Percentiles rank a stretch among this genome's conserved stretches.
Conservation (phyloP, 2,797 vertebrate genomes). For the Propithecus deckenii region DNA sequence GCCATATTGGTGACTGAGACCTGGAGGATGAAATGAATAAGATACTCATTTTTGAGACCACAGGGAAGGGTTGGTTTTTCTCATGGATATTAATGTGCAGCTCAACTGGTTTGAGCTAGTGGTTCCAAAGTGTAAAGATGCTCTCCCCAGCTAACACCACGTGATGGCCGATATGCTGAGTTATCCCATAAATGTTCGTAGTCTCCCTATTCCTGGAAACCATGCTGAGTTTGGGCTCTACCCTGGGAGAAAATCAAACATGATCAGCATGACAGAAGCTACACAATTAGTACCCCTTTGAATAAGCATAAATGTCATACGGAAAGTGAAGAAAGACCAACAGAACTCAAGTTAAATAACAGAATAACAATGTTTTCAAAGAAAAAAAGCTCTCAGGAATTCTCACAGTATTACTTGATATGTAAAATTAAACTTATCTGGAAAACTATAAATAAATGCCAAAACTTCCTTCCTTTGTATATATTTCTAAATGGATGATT, state of each 20-base stretch:
- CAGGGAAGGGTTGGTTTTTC: background rate
- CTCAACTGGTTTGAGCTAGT: background rate
- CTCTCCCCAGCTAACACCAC: background rate
- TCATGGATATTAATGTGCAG: background rate
- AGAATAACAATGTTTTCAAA: background rate
- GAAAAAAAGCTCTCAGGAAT: background rate
- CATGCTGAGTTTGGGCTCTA: background rate
- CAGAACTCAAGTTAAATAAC: background rate
- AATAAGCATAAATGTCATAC: background rate
- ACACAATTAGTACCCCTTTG: background rate
- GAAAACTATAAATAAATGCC: background rate
- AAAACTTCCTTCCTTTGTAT: conserved; percentile 25
- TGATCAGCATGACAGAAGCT: background rate
- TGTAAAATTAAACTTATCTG: background rate
- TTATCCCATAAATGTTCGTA: background rate
- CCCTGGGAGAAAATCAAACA: background rate
- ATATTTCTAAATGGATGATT: conserved; percentile 19
- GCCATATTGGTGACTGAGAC: background rate
- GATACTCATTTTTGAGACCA: background rate
- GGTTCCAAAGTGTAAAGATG: background rate
- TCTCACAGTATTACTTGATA: background rate
- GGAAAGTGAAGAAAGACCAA: background rate
- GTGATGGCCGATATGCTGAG: background rate
- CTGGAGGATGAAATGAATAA: background rate
- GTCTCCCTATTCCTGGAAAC: background rate